These are phyloP conservation scores for Chelonus insularis DNA, from an alignment of 1,140 invertebrate genomes.

Conservation along the genomic window DNA sequence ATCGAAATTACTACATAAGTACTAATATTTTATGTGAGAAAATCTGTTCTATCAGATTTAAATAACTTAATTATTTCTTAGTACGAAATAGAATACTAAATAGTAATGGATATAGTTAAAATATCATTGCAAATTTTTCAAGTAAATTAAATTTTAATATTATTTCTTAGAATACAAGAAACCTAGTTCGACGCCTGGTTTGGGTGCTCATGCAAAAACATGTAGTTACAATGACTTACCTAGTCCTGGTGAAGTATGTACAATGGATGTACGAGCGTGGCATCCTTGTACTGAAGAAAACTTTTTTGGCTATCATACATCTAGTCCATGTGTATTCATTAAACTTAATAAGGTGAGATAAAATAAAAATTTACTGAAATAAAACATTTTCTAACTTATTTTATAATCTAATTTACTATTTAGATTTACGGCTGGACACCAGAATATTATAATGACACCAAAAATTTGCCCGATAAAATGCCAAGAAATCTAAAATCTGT, in stretches of 20 bases:
- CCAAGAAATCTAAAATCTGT: conserved; percentile 58
- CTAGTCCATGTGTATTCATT: conserved; percentile 79
- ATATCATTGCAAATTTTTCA: no score
- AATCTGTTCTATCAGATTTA: no score
- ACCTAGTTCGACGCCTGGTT: conserved; percentile 61
- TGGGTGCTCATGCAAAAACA: conserved; percentile 62
- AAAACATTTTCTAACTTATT: conserved; percentile 37
- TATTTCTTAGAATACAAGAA: conserved; percentile 62
- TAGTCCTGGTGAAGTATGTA: conserved; percentile 64
- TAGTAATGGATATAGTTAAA: no score
- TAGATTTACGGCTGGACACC: conserved; percentile 79
- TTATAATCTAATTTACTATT: conserved; percentile 12
- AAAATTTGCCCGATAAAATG: conserved; percentile 61
- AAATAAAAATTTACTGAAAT: conserved; percentile 6
- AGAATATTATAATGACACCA: conserved; percentile 69
- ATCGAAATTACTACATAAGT: no score
- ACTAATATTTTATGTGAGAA: no score
- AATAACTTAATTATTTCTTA: no score
- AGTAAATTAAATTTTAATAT: no score
- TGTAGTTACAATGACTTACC: conserved; percentile 63
- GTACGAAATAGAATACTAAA: no score
- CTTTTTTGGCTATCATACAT: conserved; percentile 76
- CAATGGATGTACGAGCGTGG: conserved; percentile 67
- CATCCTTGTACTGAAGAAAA: conserved; percentile 71
- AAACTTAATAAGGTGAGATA: conserved; percentile 81